phyloP scores from a whole-genome alignment of 2,797 vertebrate genomes.

The Pangasius sanitwongsei region DNA sequence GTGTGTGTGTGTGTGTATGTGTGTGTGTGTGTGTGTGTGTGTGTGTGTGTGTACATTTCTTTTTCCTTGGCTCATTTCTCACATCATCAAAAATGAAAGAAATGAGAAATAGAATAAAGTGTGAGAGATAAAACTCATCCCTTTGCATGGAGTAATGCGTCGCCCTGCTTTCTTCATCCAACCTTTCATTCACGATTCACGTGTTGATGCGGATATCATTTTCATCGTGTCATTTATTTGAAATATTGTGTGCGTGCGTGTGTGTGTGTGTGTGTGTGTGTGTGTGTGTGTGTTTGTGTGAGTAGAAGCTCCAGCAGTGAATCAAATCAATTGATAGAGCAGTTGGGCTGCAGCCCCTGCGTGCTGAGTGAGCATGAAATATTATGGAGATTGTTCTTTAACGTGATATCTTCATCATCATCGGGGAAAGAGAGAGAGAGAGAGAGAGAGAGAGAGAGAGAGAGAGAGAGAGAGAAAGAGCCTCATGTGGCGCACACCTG shows the following conservation, averaged over 20 bases:
- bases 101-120: slow-evolving; percentile 53
- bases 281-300: slow-evolving; percentile 21
- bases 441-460: neutral
- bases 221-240: slow-evolving; percentile 99
- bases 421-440: slow-evolving; percentile 57
- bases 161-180: slow-evolving; percentile 87
- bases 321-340: slow-evolving; percentile 99
- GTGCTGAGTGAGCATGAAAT: slow-evolving; percentile 94
- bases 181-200: slow-evolving; percentile 72
- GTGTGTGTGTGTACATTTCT: slow-evolving; percentile 65
- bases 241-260: slow-evolving; percentile 89
- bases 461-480: slow-evolving; percentile 17
- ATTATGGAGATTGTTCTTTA: slow-evolving; percentile 99
- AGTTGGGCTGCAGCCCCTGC: slow-evolving; percentile 91
- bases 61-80: slow-evolving; percentile 70
- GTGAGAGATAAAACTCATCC: slow-evolving; percentile 75
- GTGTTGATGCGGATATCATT: slow-evolving; percentile 99
- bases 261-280: slow-evolving; percentile 28
- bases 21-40: slow-evolving; percentile 36
- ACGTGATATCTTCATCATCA: slow-evolving; percentile 99
- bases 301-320: slow-evolving; percentile 92
- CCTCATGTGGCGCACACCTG: slow-evolving; percentile 87
- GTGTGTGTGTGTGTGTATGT: neutral
- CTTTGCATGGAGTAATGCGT: slow-evolving; percentile 79
- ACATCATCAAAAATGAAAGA: slow-evolving; percentile 60